Evolutionary conservation across 2,113 vertebrate genomes (phyloP), one percentile per base, ranked within the genome.

Genomic region (Anthoscopus minutus): DNA sequence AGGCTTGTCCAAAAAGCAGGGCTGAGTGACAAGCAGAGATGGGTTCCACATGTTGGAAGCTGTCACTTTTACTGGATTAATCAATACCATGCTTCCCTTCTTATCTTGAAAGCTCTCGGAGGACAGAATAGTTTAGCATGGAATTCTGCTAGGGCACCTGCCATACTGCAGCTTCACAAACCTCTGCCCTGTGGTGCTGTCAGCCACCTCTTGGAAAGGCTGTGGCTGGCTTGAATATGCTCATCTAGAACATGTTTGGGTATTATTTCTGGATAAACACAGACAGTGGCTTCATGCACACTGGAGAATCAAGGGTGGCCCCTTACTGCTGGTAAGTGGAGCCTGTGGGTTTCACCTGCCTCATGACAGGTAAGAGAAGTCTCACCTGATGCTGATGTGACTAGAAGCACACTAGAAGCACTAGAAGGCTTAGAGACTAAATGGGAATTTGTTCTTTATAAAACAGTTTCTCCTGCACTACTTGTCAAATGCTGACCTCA

Each of bases 21-120:
- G 38, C 62, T 47, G 61, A 85, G 48, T 54, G 54, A 54, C 62
- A 73, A 89, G 66, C 73, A 80, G 77, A 70, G 85, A 83, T 96
- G 33, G 33, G 45, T 92, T 96, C 89, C 50, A 42, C 84, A 79
- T 87, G 94, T 66, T 74, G 64, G 14, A 50, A 86, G 64, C 82
- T 87, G 79, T 89, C 91, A 65, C 80, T 96, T 92, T 85, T 83
- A 72, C 71, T 40, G 6, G 40, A 64, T 48, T 91, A 94, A 96
- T 95, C 86, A 95, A 57, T 88, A 37, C 56, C 91, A 91, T 11
- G 23, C 84, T 94, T 82, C 64, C 57, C 45, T 76, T 88, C 95
- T 94, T 96, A 69, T 79, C 93, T 67, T 80, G 79, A 84, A 94
- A 86, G 79, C 89, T 44, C 28, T 27, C 53, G 66, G 77, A 95